Evolutionary conservation across 2,113 vertebrate genomes (phyloP).

Genomic region (Clarias macrocephalus): DNA sequence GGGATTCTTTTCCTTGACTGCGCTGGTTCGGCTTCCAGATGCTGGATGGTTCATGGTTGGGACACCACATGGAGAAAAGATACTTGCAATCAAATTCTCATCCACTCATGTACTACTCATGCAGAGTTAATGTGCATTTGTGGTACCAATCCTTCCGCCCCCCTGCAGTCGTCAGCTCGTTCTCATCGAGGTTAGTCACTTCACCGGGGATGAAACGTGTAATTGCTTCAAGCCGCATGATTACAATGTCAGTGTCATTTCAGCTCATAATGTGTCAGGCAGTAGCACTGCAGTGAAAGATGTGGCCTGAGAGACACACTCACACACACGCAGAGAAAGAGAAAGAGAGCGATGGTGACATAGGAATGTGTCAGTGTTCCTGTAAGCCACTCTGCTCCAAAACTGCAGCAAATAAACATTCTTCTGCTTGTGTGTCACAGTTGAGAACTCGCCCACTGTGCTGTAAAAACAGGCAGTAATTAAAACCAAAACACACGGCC

Average conservation of each 20-base stretch:
- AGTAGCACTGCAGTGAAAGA: background rate
- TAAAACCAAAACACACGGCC: constrained; percentile 70
- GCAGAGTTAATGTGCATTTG: constrained; percentile 12
- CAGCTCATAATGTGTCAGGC: constrained; percentile 10
- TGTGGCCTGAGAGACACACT: background rate
- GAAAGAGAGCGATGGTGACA: constrained; percentile 62
- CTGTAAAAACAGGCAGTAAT: constrained; percentile 75
- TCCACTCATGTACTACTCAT: constrained; percentile 45
- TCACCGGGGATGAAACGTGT: constrained; percentile 17
- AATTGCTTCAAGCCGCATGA: background rate
- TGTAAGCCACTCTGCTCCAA: constrained; percentile 70
- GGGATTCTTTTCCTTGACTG: constrained; percentile 65
- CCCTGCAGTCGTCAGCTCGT: constrained; percentile 24
- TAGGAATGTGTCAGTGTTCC: constrained; percentile 76
- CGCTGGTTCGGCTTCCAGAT: constrained; percentile 62
- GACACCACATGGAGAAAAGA: constrained; percentile 55
- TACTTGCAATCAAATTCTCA: constrained; percentile 55
- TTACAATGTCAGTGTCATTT: constrained; percentile 33
- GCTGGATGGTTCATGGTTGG: constrained; percentile 63
- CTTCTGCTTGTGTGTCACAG: constrained; percentile 74
- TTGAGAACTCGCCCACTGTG: constrained; percentile 68
- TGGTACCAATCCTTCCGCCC: constrained; percentile 12
- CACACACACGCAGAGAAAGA: constrained; percentile 23
- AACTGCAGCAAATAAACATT: constrained; percentile 81
- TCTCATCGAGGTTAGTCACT: constrained; percentile 24